These are phyloP conservation scores for Pogona vitticeps DNA, from an alignment of 2,113 vertebrate genomes.

Conservation along the genomic window DNA sequence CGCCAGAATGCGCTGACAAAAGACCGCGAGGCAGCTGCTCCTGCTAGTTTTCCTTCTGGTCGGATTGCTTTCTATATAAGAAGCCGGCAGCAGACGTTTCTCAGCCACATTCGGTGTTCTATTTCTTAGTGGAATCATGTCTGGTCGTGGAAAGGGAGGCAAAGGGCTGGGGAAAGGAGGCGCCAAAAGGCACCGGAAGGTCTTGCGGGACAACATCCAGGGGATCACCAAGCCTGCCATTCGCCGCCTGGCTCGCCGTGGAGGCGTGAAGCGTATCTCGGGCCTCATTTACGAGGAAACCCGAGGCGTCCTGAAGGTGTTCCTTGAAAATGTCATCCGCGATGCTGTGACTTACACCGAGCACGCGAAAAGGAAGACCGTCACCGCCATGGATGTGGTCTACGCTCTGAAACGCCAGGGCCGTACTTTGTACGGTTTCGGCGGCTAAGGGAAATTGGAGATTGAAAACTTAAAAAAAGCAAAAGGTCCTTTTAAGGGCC, in stretches of 20 bases:
- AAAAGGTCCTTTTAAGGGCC: constrained; percentile 28
- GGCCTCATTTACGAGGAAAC: constrained; percentile 21
- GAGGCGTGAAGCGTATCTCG: constrained; percentile 3
- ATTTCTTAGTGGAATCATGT: accelerated
- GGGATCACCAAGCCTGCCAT: constrained; percentile 20
- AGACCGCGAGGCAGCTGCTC: no score
- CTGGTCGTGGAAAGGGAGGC: background rate
- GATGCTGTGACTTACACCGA: constrained; percentile 17
- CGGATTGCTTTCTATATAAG: background rate
- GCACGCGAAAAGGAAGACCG: constrained; percentile 20
- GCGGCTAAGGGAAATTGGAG: background rate
- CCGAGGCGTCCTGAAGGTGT: constrained; percentile 12
- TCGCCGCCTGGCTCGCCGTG: constrained; percentile 6
- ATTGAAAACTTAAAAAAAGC: no score
- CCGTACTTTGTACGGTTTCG: constrained; percentile 1
- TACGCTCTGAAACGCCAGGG: constrained; percentile 22
- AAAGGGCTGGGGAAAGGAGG: constrained; percentile 15
- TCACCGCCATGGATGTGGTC: constrained; percentile 20
- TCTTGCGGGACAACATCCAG: constrained; percentile 2
- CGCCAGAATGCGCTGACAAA: background rate
- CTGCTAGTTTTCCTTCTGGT: constrained; percentile 2
- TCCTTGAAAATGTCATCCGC: constrained; percentile 14
- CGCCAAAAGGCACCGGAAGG: constrained; percentile 12
- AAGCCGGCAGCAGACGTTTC: accelerated
- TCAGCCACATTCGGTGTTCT: accelerated